These are phyloP conservation scores for Emmelina monodactyla DNA, from an alignment of 2,888 invertebrate genomes.

Conservation along the genomic window DNA sequence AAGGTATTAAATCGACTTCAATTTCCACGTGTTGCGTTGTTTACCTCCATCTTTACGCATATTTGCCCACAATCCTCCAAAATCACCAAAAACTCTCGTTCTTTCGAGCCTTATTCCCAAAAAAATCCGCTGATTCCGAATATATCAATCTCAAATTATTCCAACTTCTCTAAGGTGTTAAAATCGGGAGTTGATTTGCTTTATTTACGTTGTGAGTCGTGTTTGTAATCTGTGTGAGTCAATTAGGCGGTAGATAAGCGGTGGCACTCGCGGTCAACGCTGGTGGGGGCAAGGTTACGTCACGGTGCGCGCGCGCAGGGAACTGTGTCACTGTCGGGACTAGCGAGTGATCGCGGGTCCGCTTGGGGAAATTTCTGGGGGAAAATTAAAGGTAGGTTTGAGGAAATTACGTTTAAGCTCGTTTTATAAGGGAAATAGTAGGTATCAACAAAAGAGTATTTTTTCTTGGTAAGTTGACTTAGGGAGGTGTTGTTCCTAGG, in stretches of 20 bases:
- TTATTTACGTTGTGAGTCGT: constrained; percentile 13
- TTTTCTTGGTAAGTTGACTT: too few species aligned
- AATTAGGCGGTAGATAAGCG: not conserved
- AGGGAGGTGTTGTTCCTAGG: too few species aligned
- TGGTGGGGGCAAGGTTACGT: constrained; percentile 4
- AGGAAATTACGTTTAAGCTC: too few species aligned
- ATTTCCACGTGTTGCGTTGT: too few species aligned
- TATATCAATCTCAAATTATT: constrained; percentile 13
- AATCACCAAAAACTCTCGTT: not conserved
- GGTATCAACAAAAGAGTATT: too few species aligned
- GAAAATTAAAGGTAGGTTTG: too few species aligned
- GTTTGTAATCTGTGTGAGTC: not conserved
- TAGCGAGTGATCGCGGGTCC: not conserved
- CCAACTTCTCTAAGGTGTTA: constrained; percentile 16
- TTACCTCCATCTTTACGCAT: too few species aligned
- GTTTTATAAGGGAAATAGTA: too few species aligned
- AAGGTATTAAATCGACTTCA: too few species aligned
- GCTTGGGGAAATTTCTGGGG: too few species aligned
- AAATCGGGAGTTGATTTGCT: constrained; percentile 18
- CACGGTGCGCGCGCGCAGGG: not conserved
- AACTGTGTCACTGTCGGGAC: not conserved
- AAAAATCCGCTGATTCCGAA: constrained; percentile 16
- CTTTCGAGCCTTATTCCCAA: constrained; percentile 19
- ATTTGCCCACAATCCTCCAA: too few species aligned
- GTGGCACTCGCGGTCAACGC: constrained; percentile 3